Evolutionary conservation across 2,888 invertebrate species (phyloP).

Genomic region (Parapristionchus giblindavisi): DNA sequence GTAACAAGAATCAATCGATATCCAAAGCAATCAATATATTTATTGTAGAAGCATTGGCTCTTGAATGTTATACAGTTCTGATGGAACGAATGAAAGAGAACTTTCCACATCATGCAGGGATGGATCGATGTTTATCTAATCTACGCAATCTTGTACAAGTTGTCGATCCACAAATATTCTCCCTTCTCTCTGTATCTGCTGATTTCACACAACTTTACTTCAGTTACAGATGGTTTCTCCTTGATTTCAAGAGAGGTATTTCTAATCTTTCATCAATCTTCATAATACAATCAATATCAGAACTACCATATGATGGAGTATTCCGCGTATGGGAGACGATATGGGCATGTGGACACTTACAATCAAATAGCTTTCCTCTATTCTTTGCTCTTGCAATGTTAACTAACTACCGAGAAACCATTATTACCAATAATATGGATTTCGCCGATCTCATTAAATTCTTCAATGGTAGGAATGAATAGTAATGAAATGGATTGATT

Average conservation of each 20-base stretch:
- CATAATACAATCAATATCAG: conserved; percentile 71
- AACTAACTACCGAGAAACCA: conserved; percentile 90
- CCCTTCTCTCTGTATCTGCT: conserved; percentile 84
- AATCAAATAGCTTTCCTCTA: conserved; percentile 84
- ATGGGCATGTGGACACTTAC: conserved; percentile 81
- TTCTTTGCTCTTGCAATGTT: conserved; percentile 90
- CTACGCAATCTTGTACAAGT: conserved; percentile 79
- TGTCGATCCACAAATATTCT: conserved; percentile 55
- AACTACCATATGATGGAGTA: conserved; percentile 89
- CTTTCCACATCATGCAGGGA: conserved; percentile 85
- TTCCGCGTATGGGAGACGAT: conserved; percentile 93
- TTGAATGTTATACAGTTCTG: conserved; percentile 87
- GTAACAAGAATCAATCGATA: conserved; percentile 65
- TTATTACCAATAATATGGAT: conserved; percentile 93
- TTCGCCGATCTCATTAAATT: conserved; percentile 98
- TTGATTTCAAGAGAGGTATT: conserved; percentile 87
- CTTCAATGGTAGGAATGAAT: conserved; percentile 82
- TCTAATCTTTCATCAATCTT: background rate
- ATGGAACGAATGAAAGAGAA: conserved; percentile 91
- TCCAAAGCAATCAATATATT: background rate
- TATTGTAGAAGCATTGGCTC: conserved; percentile 81
- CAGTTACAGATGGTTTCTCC: conserved; percentile 94
- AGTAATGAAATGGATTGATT: background rate
- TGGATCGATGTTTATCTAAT: conserved; percentile 94
- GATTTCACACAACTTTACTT: conserved; percentile 97